Conservation (phyloP, 2,888 invertebrate genomes). For the Dryobota labecula region DNA sequence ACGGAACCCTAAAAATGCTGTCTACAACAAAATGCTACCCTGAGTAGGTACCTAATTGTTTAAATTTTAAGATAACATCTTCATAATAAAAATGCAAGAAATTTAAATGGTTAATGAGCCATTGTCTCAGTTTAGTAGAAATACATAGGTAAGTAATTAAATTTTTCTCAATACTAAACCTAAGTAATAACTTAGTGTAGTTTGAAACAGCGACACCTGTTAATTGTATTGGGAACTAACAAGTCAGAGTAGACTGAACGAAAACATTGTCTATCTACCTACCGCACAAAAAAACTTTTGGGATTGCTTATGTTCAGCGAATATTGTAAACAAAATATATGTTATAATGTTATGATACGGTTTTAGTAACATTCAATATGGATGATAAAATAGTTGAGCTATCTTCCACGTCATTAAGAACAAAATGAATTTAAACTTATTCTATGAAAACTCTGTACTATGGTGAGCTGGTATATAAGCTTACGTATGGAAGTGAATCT, state of each 20-base stretch:
- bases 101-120: neutral
- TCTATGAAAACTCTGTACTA: no score
- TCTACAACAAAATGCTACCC: neutral
- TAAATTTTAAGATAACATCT: neutral
- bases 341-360: no score
- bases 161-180: neutral
- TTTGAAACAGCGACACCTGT: constrained; percentile 39
- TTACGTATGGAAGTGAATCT: no score
- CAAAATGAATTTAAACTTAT: no score
- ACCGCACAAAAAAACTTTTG: neutral
- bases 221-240: constrained; percentile 13
- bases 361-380: no score
- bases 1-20: no score
- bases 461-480: no score
- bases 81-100: neutral
- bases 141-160: neutral
- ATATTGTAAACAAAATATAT: neutral
- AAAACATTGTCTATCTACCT: neutral
- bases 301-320: neutral
- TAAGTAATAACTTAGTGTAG: neutral
- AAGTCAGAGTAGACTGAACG: neutral
- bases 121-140: neutral
- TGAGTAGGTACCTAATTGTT: neutral
- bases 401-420: no score
- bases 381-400: no score